Evolutionary conservation across 2,888 invertebrate species (phyloP).

Genomic region (Drosophila maculinotata): DNA sequence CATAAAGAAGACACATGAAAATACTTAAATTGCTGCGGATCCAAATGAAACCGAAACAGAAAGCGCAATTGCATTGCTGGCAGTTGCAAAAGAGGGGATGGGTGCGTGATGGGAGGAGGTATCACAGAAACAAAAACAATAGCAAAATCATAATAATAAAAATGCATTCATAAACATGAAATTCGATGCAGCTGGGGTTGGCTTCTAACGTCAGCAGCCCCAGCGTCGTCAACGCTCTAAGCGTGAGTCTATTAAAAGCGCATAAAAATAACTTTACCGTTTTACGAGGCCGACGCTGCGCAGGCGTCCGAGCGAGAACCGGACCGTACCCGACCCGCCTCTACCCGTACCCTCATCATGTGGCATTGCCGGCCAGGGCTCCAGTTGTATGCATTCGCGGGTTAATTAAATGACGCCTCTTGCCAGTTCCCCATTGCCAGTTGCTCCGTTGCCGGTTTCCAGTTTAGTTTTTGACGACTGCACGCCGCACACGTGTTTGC

Average conservation of each 20-base stretch:
- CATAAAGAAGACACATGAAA: conserved; percentile 64
- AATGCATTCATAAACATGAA: conserved; percentile 82
- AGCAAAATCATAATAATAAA: conserved; percentile 68
- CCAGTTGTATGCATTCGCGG: conserved; percentile 53
- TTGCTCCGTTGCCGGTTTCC: conserved; percentile 7
- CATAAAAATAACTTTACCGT: conserved; percentile 76
- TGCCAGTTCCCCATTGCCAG: conserved; percentile 13
- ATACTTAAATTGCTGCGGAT: too few species aligned
- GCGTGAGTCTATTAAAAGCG: conserved; percentile 79
- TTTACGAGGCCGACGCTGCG: conserved; percentile 60
- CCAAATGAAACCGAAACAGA: conserved; percentile 41
- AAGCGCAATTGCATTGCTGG: conserved; percentile 20
- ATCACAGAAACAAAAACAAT: conserved; percentile 5
- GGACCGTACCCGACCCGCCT: conserved; percentile 8
- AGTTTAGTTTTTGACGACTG: conserved; percentile 26
- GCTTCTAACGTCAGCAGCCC: conserved; percentile 27
- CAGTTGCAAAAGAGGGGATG: background rate
- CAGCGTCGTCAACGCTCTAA: conserved; percentile 44
- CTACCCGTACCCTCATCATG: conserved; percentile 60
- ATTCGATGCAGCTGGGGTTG: conserved; percentile 58
- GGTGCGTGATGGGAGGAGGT: background rate
- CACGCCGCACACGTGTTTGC: conserved; percentile 79
- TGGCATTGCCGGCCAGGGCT: conserved; percentile 42
- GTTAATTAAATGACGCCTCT: conserved; percentile 81
- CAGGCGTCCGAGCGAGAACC: conserved; percentile 37